These are phyloP conservation scores for Drosophila antonietae DNA, from an alignment of 2,888 invertebrate genomes.

Conservation along the genomic window DNA sequence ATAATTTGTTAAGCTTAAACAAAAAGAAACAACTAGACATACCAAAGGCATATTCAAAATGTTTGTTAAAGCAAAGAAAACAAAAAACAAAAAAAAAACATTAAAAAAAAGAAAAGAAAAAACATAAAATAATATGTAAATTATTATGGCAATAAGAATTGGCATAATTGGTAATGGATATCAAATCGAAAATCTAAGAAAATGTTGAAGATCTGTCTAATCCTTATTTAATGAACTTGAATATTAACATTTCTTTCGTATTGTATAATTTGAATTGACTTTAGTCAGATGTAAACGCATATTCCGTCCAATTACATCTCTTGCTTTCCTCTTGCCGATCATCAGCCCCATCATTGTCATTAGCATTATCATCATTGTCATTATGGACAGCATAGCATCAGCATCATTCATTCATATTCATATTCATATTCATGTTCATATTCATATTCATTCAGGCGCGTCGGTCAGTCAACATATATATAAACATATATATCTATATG, in stretches of 20 bases:
- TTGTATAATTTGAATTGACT: slow-evolving; percentile 59
- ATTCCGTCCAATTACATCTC: slow-evolving; percentile 84
- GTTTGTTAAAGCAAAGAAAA: slow-evolving; percentile 38
- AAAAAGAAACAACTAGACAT: slow-evolving; percentile 80
- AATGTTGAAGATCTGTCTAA: slow-evolving; percentile 17
- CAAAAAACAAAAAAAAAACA: slow-evolving; percentile 18
- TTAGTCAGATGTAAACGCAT: slow-evolving; percentile 78
- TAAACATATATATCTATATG: too few relatives aligned
- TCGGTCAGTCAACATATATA: slow-evolving; percentile 4
- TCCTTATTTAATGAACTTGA: slow-evolving; percentile 19
- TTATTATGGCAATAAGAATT: slow-evolving; percentile 47
- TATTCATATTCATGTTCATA: neutral
- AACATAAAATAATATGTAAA: slow-evolving; percentile 33
- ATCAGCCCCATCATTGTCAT: slow-evolving; percentile 22
- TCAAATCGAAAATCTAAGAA: neutral
- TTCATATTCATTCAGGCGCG: slow-evolving; percentile 14
- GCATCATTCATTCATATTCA: too few relatives aligned
- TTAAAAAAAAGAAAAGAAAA: too few relatives aligned
- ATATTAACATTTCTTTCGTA: slow-evolving; percentile 29
- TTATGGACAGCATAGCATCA: neutral
- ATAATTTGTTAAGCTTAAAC: slow-evolving; percentile 59
- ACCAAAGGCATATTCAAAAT: slow-evolving; percentile 83
- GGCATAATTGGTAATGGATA: slow-evolving; percentile 37
- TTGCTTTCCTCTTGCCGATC: slow-evolving; percentile 72
- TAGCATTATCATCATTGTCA: slow-evolving; percentile 10